phyloP scores from a whole-genome alignment of 2,113 vertebrate species.

The Cyanoliseus patagonus region DNA sequence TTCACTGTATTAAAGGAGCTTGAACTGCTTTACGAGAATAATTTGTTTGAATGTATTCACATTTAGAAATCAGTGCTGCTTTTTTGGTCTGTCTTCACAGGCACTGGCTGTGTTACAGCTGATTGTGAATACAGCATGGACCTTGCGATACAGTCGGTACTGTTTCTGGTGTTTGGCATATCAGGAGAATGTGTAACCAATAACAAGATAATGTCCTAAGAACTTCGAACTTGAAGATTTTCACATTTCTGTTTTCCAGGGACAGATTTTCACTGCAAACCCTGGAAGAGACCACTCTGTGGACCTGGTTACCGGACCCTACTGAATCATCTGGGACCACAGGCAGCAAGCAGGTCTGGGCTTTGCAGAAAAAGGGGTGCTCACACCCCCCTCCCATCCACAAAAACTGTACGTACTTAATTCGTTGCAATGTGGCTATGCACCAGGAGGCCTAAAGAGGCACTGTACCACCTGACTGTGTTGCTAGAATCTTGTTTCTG shows the following conservation, averaged over 20 bases:
- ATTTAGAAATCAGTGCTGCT: background rate
- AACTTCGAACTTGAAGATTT: background rate
- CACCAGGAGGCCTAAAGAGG: background rate
- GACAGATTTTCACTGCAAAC: background rate
- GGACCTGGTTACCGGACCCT: background rate
- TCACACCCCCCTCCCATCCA: background rate
- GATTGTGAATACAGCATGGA: background rate
- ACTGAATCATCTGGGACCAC: rapidly evolving
- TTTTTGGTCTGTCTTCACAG: background rate
- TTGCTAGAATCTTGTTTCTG: background rate
- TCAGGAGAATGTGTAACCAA: background rate
- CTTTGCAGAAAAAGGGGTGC: background rate
- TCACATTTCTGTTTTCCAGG: background rate
- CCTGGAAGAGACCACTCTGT: background rate
- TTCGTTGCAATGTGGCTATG: background rate
- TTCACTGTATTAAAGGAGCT: background rate
- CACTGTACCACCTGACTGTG: background rate
- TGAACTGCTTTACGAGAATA: background rate
- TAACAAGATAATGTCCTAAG: background rate
- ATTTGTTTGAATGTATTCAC: background rate
- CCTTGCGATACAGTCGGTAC: background rate
- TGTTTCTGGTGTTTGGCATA: background rate
- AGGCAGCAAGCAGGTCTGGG: background rate
- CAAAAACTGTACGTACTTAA: background rate
- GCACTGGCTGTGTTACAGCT: background rate